A percentile compares a stretch with the other conserved stretches of the same genome.
Evolutionary conservation across 2,797 vertebrate species (phyloP).

Genomic region (Cossypha heuglini): DNA sequence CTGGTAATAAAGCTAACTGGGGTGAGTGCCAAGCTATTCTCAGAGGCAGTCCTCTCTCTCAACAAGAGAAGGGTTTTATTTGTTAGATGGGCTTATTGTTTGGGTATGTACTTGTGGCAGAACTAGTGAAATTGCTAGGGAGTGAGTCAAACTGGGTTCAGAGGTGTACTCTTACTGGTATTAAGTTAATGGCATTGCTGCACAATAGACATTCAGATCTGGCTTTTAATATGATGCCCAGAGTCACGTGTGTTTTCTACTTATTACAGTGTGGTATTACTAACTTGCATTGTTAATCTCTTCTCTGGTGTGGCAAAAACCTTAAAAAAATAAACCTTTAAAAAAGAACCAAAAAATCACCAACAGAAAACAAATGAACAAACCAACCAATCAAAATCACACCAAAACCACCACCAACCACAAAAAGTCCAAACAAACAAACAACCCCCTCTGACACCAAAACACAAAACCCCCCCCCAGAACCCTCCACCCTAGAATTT

Average conservation of each 20-base stretch:
- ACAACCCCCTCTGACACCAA: neutral
- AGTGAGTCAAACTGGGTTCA: constrained; percentile 61
- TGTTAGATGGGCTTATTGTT: constrained; percentile 75
- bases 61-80: constrained; percentile 72
- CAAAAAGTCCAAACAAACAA: neutral
- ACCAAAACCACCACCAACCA: neutral
- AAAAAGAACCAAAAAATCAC: neutral
- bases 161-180: constrained; percentile 48
- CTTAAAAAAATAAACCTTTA: neutral
- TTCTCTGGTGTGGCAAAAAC: neutral
- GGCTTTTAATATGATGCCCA: constrained; percentile 33
- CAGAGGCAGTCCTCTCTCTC: constrained; percentile 71
- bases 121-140: constrained; percentile 63
- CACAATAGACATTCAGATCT: constrained; percentile 2
- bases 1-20: constrained; percentile 78
- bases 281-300: neutral
- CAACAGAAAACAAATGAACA: neutral
- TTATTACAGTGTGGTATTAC: neutral
- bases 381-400: neutral
- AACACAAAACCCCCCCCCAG: rapidly evolving
- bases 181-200: constrained; percentile 57
- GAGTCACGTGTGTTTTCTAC: constrained; percentile 23
- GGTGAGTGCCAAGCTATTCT: constrained; percentile 81
- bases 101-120: constrained; percentile 72
- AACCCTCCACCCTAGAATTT: neutral